Conservation (phyloP, 2,888 invertebrate genomes). For the Ennomos erosarius region DNA sequence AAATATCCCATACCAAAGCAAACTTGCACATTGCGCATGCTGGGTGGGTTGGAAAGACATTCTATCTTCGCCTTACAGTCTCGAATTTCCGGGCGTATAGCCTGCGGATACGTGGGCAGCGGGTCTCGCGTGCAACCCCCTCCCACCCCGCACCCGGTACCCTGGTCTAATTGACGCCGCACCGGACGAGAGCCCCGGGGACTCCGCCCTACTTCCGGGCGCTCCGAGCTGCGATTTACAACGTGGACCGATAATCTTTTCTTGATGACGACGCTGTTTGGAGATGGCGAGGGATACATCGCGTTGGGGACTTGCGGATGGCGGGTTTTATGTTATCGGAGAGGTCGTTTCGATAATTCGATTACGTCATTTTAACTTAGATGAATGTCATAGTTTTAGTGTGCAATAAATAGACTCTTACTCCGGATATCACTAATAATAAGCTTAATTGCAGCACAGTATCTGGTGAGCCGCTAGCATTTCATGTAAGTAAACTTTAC, state of each 20-base stretch:
- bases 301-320: not conserved
- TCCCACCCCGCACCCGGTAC: slow-evolving; percentile 54
- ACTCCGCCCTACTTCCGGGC: slow-evolving; percentile 71
- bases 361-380: no score
- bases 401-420: no score
- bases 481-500: no score
- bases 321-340: no score
- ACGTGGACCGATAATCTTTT: slow-evolving; percentile 81
- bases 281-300: slow-evolving; percentile 11
- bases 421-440: no score
- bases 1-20: not conserved
- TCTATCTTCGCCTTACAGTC: slow-evolving; percentile 64
- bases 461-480: no score
- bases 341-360: no score
- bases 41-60: slow-evolving; percentile 14
- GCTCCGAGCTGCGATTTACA: slow-evolving; percentile 72
- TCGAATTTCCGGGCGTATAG: slow-evolving; percentile 77
- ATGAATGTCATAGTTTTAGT: no score
- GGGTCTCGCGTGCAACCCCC: slow-evolving; percentile 52
- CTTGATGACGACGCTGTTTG: slow-evolving; percentile 64
- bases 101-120: slow-evolving; percentile 58
- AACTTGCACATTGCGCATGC: no score
- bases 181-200: slow-evolving; percentile 76
- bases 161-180: slow-evolving; percentile 80
- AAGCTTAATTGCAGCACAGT: no score